Percentiles rank a stretch among this genome's conserved stretches.
These are phyloP conservation scores for Agraylea sexmaculata DNA, from an alignment of 1,140 invertebrate genomes.

Conservation along the genomic window DNA sequence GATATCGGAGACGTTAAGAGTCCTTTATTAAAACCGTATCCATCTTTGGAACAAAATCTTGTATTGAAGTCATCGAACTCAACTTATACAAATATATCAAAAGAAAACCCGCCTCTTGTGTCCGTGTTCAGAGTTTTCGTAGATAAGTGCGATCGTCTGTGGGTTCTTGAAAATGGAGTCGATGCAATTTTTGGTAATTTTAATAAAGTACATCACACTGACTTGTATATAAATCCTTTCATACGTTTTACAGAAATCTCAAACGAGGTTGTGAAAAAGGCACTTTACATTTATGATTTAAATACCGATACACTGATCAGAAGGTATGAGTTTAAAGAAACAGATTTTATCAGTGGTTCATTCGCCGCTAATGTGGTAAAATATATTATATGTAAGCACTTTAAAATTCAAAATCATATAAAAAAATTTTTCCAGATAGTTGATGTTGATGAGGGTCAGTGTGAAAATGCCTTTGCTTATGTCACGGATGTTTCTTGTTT, in stretches of 20 bases:
- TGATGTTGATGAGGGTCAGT: constrained; percentile 44
- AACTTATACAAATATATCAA: constrained; percentile 7
- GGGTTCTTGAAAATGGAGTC: constrained; percentile 51
- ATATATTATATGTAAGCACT: neutral
- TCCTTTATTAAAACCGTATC: constrained; percentile 52
- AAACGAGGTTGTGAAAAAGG: constrained; percentile 35
- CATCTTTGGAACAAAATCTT: constrained; percentile 54
- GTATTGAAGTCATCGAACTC: constrained; percentile 25
- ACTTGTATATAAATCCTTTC: neutral
- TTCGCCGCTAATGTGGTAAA: constrained; percentile 53
- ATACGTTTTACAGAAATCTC: constrained; percentile 6
- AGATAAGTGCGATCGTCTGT: constrained; percentile 49
- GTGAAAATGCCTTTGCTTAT: constrained; percentile 52
- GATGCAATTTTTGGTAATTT: constrained; percentile 42
- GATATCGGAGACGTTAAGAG: constrained; percentile 36
- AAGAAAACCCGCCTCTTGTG: constrained; percentile 31
- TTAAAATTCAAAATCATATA: neutral
- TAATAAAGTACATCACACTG: constrained; percentile 5
- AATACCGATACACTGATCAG: constrained; percentile 42
- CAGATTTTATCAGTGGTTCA: constrained; percentile 45
- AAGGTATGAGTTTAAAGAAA: constrained; percentile 44
- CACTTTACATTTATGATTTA: constrained; percentile 36
- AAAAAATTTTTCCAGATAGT: constrained; percentile 30
- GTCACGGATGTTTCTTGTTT: constrained; percentile 51
- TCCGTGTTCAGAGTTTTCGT: constrained; percentile 45